These are phyloP conservation scores for Sialis lutaria DNA, from an alignment of 2,888 invertebrate genomes.

Conservation along the genomic window DNA sequence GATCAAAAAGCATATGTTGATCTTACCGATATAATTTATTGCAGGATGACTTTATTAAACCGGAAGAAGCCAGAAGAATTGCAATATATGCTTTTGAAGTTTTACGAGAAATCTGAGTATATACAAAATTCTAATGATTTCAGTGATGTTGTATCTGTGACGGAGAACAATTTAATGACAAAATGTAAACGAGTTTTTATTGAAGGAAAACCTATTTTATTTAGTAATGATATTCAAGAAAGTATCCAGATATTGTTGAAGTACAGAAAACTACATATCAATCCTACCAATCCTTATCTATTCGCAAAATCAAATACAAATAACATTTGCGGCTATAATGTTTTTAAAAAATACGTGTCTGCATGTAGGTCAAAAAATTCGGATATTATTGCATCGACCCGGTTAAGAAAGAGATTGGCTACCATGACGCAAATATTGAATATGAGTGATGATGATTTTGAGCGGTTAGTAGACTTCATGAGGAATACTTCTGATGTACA, in stretches of 20 bases:
- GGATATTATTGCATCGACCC: too few relatives aligned
- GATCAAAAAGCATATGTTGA: too few relatives aligned
- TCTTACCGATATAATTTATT: slow-evolving; percentile 1
- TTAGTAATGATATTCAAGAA: slow-evolving; percentile 4
- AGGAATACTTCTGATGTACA: too few relatives aligned
- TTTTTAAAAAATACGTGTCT: too few relatives aligned
- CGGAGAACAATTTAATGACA: slow-evolving; percentile 2
- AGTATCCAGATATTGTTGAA: slow-evolving; percentile 2
- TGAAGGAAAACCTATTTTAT: slow-evolving; percentile 3
- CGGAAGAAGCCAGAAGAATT: slow-evolving; percentile 4
- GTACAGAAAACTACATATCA: not conserved
- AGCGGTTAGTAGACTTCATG: too few relatives aligned
- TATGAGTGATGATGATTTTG: too few relatives aligned
- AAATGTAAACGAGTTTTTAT: slow-evolving; percentile 3
- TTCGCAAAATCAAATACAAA: too few relatives aligned
- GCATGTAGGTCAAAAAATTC: too few relatives aligned
- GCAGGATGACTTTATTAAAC: slow-evolving; percentile 2
- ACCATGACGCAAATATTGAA: too few relatives aligned
- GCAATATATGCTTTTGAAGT: not conserved
- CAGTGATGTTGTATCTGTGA: not conserved
- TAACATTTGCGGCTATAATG: too few relatives aligned
- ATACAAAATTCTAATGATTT: not conserved
- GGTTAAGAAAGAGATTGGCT: too few relatives aligned
- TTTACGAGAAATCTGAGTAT: not conserved
- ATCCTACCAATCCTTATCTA: too few relatives aligned